phyloP scores from a whole-genome alignment of 2,888 invertebrate genomes.

The Galerucella pusilla region DNA sequence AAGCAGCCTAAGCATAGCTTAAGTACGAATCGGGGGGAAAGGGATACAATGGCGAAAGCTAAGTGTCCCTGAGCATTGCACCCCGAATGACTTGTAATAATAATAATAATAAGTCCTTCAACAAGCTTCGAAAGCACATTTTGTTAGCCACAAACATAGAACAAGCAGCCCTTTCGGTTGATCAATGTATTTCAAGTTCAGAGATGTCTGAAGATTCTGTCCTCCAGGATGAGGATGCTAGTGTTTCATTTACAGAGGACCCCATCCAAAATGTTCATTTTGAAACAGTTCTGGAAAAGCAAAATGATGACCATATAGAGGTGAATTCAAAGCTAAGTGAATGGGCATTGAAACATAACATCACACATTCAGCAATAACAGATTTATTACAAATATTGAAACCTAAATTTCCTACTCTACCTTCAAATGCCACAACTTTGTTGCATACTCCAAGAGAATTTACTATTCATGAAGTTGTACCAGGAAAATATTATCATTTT shows the following conservation, averaged over 20 bases:
- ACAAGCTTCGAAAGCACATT: constrained; percentile 10
- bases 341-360: constrained; percentile 31
- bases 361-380: neutral
- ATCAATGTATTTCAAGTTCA: constrained; percentile 13
- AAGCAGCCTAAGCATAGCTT: too few species aligned
- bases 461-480: too few species aligned
- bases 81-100: too few species aligned
- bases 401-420: too few species aligned
- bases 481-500: too few species aligned
- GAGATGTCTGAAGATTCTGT: constrained; percentile 20
- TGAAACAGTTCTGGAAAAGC: constrained; percentile 19
- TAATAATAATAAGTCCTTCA: neutral
- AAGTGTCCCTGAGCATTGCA: too few species aligned
- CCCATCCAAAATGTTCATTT: constrained; percentile 12
- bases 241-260: constrained; percentile 23
- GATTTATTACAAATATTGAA: too few species aligned
- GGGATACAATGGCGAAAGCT: too few species aligned
- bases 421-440: too few species aligned
- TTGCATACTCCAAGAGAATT: too few species aligned
- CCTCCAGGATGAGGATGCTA: neutral
- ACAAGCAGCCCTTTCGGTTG: constrained; percentile 11
- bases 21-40: too few species aligned
- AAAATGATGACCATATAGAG: constrained; percentile 28
- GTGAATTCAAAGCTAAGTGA: constrained; percentile 21
- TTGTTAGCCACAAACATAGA: constrained; percentile 24